A percentile compares a stretch with the other conserved stretches of the same genome.
Conservation (phyloP, 2,888 invertebrate genomes). For the Clepsis dumicolana region DNA sequence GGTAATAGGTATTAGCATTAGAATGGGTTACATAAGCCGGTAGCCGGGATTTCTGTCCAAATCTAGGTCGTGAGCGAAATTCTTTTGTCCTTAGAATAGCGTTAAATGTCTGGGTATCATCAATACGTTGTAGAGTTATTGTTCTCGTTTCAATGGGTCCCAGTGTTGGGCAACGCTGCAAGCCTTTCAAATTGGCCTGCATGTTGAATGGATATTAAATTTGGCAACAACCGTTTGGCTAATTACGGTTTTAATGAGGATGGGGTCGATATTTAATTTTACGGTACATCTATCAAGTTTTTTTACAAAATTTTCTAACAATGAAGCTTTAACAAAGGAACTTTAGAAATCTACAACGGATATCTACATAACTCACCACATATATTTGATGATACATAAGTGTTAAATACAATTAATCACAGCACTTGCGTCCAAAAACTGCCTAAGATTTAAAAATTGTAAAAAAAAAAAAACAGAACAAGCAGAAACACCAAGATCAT, state of each 20-base stretch:
- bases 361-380: no score
- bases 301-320: neutral
- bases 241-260: conserved; percentile 37
- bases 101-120: conserved; percentile 52
- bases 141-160: conserved; percentile 57
- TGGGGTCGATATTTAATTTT: neutral
- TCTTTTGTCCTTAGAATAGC: conserved; percentile 57
- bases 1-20: conserved; percentile 38
- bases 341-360: no score
- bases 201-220: conserved; percentile 33
- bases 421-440: no score
- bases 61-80: conserved; percentile 57
- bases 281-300: neutral
- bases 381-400: no score
- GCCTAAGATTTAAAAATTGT: no score
- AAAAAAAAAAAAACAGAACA: no score
- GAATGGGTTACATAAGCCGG: conserved; percentile 31
- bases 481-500: no score
- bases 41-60: conserved; percentile 39
- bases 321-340: no score
- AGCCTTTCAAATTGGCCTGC: conserved; percentile 18
- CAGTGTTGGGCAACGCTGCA: conserved; percentile 10
- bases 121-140: conserved; percentile 56
- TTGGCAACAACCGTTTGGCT: conserved; percentile 33
- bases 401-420: no score